Base-by-base conservation (phyloP, 2,113 vertebrate species). In the Labrus mixtus region DNA sequence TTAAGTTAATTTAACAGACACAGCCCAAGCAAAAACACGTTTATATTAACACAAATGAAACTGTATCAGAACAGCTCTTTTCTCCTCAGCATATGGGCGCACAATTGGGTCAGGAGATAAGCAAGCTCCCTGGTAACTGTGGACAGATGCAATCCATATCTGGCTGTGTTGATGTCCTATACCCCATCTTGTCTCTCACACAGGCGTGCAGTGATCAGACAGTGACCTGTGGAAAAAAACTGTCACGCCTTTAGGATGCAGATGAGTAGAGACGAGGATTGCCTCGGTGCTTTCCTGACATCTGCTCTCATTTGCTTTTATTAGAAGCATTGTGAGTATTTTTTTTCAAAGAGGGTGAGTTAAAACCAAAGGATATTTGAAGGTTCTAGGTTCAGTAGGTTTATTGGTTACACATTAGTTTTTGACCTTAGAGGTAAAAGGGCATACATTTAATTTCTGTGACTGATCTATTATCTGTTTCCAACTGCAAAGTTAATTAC, bases 101-200 rank as follows among this genome's bases (percentile, higher is more conserved):
- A 87, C 87, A 90, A 87, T 76, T 90, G 84, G 89, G 89, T 92
- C 87, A 89, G 68, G 57, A 82, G 79, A 91, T 87, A 85, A 86
- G 79, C 79, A 74, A 80, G 70, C 60, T 80, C 80, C 79, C 81
- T 91, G 81, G 88, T 51, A 19, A 90, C 85, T 56, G 39, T 63
- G 76, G 85, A 90, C 86, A 90, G 88, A 93, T 90, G 87, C 77
- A 87, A 79, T 85, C 68, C 73, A 66, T 89, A 81, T 76, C 79
- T 54, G 23, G 12, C 75, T 84, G 73, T 20, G 76, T 78, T 56
- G 60, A 79, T 73, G 68, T 84, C 82, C 85, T 86, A n/a, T n/a
- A 57, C 76, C 50, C 68, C 79, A 79, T 79, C 72, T 68, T 61
- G 63, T 78, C 76, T 87, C 82, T 78, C 70, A 78, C 36, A n/a